Evolutionary conservation across 2,797 vertebrate genomes (phyloP), one percentile per base, ranked within the genome.

Genomic region (Gobio occitaniae): DNA sequence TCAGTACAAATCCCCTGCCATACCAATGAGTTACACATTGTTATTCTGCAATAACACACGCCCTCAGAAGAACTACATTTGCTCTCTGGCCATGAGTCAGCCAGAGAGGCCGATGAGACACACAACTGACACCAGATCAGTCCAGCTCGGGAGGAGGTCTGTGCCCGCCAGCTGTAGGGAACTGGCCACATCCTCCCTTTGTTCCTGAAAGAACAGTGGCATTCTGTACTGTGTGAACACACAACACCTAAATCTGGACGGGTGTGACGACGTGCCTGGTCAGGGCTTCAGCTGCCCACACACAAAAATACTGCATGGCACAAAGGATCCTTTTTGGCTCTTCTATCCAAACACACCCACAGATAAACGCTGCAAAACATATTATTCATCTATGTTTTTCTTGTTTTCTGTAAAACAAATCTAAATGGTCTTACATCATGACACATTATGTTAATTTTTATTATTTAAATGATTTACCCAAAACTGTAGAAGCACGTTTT

Each of bases 171-270:
- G 41, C 65, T 61, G 65, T 16, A 47, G 75, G 47, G 41, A 74
- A 69, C 59, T 80, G 36, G 61, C 65, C 65, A 84, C 78, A 87
- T 81, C 81, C 84, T 68, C 29, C 38, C 63, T 85, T 89, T 89
- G 80, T 89, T 74, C 78, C 50, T 36, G 32, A 80, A 54, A 81
- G 66, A 89, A 84, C 76, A 71, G 76, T 79, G 56, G 56, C 76
- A 38, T 52, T 74, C 66, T 59, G 71, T 79, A 56, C 76, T 84
- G 36, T 84, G 36, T 66, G 86, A 36, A 63, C 48, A 38, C 41
- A 83, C 17, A 86, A 84, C 16, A n/a, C 68, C 80, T 74, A 84
- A 85, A 78, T 66, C 78, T 75, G 68, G 80, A 85, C 16, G 84
- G 79, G 85, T 80, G 83, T 85, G 85, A 83, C 44, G 13, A 48